These are phyloP conservation scores for Nipponacmea schrenckii DNA, from an alignment of 2,888 invertebrate species.

Conservation along the genomic window DNA sequence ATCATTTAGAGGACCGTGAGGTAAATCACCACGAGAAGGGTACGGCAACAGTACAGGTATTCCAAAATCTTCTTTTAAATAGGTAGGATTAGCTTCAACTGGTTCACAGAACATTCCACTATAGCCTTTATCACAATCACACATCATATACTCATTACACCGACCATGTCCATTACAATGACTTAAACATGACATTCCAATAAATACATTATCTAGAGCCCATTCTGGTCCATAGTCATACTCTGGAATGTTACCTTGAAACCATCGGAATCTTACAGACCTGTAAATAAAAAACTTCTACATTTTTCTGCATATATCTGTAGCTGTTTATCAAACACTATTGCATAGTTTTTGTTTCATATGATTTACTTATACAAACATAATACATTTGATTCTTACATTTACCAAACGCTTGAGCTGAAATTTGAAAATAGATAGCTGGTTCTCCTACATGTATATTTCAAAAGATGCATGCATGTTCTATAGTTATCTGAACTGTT, in stretches of 20 bases:
- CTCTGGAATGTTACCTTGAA: conserved; percentile 63
- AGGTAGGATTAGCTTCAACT: conserved; percentile 43
- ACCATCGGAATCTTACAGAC: conserved; percentile 67
- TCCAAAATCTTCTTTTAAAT: conserved; percentile 65
- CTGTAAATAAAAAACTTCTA: conserved; percentile 40
- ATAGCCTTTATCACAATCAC: conserved; percentile 63
- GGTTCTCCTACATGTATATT: too few relatives aligned
- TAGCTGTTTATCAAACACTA: too few relatives aligned
- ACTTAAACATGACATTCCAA: conserved; percentile 67
- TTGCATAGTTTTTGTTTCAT: too few relatives aligned
- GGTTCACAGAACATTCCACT: conserved; percentile 53
- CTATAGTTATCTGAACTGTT: too few relatives aligned
- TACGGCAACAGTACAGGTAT: conserved; percentile 27
- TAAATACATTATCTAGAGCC: conserved; percentile 68
- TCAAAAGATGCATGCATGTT: too few relatives aligned
- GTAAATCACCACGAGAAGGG: conserved; percentile 18
- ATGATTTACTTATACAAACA: too few relatives aligned
- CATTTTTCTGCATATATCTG: too few relatives aligned
- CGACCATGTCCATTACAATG: conserved; percentile 68
- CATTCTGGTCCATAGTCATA: conserved; percentile 64
- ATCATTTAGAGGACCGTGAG: conserved; percentile 2
- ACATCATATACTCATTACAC: conserved; percentile 59
- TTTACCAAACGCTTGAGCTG: too few relatives aligned
- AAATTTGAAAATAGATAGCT: too few relatives aligned
- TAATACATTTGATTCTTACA: too few relatives aligned